Base-by-base conservation (phyloP, 2,888 invertebrate genomes). In the Drosophila paramelanica region DNA sequence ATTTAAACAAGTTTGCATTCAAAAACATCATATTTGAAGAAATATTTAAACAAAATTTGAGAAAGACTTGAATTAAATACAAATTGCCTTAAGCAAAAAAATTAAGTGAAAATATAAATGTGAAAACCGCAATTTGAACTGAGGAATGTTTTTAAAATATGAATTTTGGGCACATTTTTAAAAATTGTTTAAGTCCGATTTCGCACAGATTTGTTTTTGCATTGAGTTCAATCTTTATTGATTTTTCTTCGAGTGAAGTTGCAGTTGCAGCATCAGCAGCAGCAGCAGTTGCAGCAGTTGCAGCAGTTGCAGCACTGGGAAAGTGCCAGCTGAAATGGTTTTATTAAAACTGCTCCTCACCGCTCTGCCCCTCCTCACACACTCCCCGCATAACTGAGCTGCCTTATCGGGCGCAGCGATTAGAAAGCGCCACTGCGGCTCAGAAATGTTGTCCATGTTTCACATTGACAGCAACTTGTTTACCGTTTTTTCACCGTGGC, bases 401-500 rank as follows among this genome's bases (percentile, higher is more conserved):
- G 43, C 73, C 73, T 72, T 77, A 75, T 67, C 56, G 57, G 69
- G 39, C 8, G 38, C 41, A 38, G 53, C 67, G 75, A 64, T 75
- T 76, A 76, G 75, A 76, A 78, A 76, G 75, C 75, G 79, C 73
- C 59, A 59, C 38, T 46, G 65, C 57, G 42, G 52, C 64, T 56
- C 58, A 52, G 39, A 58, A 50, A 64, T 73, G 77, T 75, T 81
- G 79, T 46, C 42, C 67, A 66, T 73, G 71, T 57, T 67, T 72
- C 62, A 67, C 71, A 78, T 74, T 88, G 84, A 83, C 89, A 87
- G 74, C 84, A 80, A 83, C 84, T 80, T 85, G 81, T 81, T 85
- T 79, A 87, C 81, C 83, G 83, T 74, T 86, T 64, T 33, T 17
- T n/a, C 14, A n/a, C 31, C 45, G 20, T 14, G 13, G 20, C 41